A percentile compares a stretch with the other conserved stretches of the same genome.
Evolutionary conservation across 2,888 invertebrate species (phyloP).

Genomic region (Sympetrum striolatum): DNA sequence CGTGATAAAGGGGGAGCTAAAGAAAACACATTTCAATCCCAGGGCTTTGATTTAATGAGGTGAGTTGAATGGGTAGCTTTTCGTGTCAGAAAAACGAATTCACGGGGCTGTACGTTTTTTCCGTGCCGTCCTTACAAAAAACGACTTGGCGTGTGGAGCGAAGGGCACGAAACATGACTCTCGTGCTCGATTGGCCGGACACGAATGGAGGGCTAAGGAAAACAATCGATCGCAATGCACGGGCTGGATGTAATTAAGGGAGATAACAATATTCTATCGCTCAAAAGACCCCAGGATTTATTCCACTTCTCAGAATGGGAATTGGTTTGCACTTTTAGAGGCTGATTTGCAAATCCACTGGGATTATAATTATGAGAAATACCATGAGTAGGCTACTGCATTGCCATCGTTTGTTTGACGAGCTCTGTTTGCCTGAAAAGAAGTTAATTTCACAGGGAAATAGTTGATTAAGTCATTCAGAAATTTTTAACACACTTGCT

Average conservation of each 20-base stretch:
- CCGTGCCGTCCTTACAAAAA: neutral
- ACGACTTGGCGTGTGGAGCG: neutral
- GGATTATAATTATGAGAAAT: too few relatives aligned
- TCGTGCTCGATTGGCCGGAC: neutral
- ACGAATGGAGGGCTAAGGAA: neutral
- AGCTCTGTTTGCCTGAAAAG: too few relatives aligned
- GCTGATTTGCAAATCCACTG: too few relatives aligned
- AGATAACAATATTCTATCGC: neutral
- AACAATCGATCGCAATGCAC: neutral
- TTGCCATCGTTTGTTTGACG: too few relatives aligned
- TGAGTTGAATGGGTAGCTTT: neutral
- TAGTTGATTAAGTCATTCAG: too few relatives aligned
- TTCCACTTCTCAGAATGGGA: too few relatives aligned
- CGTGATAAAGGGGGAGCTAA: neutral
- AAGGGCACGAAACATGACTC: neutral
- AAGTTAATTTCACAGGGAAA: too few relatives aligned
- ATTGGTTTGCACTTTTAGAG: too few relatives aligned
- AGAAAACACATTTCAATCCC: neutral
- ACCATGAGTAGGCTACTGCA: too few relatives aligned
- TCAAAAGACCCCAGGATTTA: too few relatives aligned
- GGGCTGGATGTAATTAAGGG: neutral
- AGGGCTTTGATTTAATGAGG: constrained; percentile 14
- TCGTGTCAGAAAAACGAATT: neutral
- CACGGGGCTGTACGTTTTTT: neutral
- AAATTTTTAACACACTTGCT: too few relatives aligned